Evolutionary conservation across 1,140 invertebrate genomes (phyloP), one percentile per base, ranked within the genome.

Genomic region (Heterodera schachtii): DNA sequence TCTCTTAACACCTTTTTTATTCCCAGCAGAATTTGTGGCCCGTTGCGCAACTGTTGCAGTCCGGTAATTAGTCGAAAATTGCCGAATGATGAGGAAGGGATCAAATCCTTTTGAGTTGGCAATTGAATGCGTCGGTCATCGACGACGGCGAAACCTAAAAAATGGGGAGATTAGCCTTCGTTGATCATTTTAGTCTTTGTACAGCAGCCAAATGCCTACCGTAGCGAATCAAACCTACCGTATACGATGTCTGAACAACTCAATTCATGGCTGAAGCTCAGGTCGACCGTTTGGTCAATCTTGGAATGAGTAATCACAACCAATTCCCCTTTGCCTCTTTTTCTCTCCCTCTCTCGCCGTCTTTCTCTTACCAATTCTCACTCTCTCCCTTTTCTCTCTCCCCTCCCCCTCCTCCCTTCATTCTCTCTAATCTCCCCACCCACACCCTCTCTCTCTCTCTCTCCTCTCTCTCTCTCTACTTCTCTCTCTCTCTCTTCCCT

Each of bases 171-270:
- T 71, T 46, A 6, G 44, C 13, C 57, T 16, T 64, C 19, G 5
- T n/a, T 49, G 41, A 43, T 46, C 16, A 31, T 13, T 13, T 19
- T 49, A 19, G 52, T 16, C 8, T 52, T 7, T 21, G 31, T 64
- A n/a, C 47, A 13, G n/a, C 3, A 11, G 49, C 49, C 49, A 52
- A 52, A 8, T 47, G 43, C 49, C 9, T 19, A 41, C 21, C 5
- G 47, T 52, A 67, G 64, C 7, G 31, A 52, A 52, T 16, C 3
- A 52, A 52, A 11, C 52, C 52, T 52, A 64, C 76, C 76, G 69
- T 78, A 78, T 43, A 78, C 64, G 9, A 78, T 64, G 60, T 78
- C 57, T n/a, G 77, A 78, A 46, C 77, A 78, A 47, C 77, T 69
- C 31, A 78, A 52, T n/a, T 78, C 4, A 4, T 78, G 31, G 64